Evolutionary conservation across 2,888 invertebrate genomes (phyloP), one percentile per base, ranked within the genome.

Genomic region (Selenia dentaria): DNA sequence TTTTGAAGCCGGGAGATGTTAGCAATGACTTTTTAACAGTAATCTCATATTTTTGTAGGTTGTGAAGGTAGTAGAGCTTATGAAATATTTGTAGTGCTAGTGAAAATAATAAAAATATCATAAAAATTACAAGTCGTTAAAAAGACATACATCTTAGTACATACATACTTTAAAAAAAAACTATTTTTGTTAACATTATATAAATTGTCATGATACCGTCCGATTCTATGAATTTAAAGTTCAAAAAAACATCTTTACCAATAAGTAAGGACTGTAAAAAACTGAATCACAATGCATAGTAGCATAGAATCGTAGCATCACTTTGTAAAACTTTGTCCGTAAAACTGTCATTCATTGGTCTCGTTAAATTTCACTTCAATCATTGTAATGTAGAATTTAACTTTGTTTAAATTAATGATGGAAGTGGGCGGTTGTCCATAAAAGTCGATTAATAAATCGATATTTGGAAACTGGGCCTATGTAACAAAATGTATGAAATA

Each of bases 41-140:
- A 86, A 87, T 87, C 85, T 86, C 85, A 85, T 76, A 10, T 70
- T 74, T 55, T 57, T 71, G 54, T 79, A 78, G 80, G 78, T 80
- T 83, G 78, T 80, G 74, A 79, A 56, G 60, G 73, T 69, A 51
- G 42, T 56, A 54, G 52, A 54, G 58, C 49, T 55, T 58, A 38
- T 40, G 50, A 48, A 10, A 48, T 29, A 49, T 46, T 29, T 39
- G 13, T 36, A 28, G 27, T 24, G 8, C 20, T 41, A 43, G 35
- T 18, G n/a, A 35, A 26, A 16, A 11, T 45, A 51, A 36, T 44
- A 25, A 10, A 28, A 14, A n/a, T 3, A 13, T 43, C 2, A 10
- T 22, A 28, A 32, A 3, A 36, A n/a, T 44, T 11, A 6, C 35
- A 32, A n/a, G n/a, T n/a, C n/a, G n/a, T n/a, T n/a, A 39, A 42